Percentiles rank a stretch among this genome's conserved stretches.
Evolutionary conservation across 2,797 vertebrate species (phyloP).

Genomic region (Ciconia nigra): DNA sequence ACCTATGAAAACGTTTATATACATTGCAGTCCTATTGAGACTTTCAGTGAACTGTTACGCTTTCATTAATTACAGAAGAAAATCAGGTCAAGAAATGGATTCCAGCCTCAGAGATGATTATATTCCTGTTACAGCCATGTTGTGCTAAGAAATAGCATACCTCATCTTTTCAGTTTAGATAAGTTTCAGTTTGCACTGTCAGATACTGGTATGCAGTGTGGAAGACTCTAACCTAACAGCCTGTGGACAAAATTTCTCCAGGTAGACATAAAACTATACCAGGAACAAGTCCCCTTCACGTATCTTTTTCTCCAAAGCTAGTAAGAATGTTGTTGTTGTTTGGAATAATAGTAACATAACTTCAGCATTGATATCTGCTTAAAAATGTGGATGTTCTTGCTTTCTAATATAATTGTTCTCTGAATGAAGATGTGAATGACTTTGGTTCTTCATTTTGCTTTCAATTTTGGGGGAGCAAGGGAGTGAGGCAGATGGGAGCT

Average conservation of each 20-base stretch:
- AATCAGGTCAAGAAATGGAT: constrained; percentile 40
- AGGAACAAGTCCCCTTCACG: not conserved
- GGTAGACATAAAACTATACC: not conserved
- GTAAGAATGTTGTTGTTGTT: not conserved
- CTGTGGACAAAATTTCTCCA: not conserved
- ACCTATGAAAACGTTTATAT: not conserved
- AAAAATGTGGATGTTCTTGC: not conserved
- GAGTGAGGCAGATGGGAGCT: constrained; percentile 27
- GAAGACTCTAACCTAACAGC: not conserved
- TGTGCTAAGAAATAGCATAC: not conserved
- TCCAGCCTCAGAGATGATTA: constrained; percentile 8
- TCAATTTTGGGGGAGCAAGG: constrained; percentile 8
- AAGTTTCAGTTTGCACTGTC: not conserved
- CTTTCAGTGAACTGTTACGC: not conserved
- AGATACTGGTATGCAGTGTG: not conserved
- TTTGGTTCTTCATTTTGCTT: not conserved
- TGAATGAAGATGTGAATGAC: constrained; percentile 19
- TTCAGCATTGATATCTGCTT: not conserved
- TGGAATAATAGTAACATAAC: not conserved
- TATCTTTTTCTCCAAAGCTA: not conserved
- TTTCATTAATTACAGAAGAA: constrained; percentile 45
- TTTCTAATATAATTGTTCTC: not conserved
- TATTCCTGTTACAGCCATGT: not conserved
- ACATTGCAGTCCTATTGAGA: not conserved
- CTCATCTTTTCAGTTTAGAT: not conserved